Base-by-base conservation (phyloP, 2,797 vertebrate species). In the Periparus ater region DNA sequence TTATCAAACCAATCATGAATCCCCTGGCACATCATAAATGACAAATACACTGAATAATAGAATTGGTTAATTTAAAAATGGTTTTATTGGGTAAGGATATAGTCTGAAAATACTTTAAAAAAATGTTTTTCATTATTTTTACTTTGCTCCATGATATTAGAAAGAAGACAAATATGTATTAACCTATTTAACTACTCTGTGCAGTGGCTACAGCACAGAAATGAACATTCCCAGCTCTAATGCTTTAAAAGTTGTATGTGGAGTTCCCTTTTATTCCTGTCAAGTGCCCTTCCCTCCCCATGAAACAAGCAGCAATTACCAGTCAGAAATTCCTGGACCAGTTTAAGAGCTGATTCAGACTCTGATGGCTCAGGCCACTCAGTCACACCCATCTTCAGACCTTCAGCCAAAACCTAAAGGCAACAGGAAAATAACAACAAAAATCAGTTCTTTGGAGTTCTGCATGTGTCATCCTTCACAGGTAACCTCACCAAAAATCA, bases 321-420 rank as follows among this genome's bases (percentile, higher is more conserved):
- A 94, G 98, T 98, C 30, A 99, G 96, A 91, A 99, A 98, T 16
- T 98, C 98, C 94, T 98, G 98, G 61, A 98, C 98, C 91, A 99
- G 95, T 70, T 98, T 98, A 79, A 98, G 88, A 88, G 99, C 98
- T 51, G 99, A 97, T 17, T 97, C 98, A 61, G 95, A 96, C 93
- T 99, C 98, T 48, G 98, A 75, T 3, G 98, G 98, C 66, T 99
- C 99, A 45, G 98, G 97, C 99, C 99, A 99, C 81, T 99, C 98
- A 1, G 98, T 98, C 94, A 98, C 98, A 79, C 98, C 99, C 2
- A 96, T 99, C 97, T 98, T 98, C 97, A 99, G 97, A 84, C 98
- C 98, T 92, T 98, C 98, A 57, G 98, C 98, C 95, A 99, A 98
- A 96, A 97, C 98, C 99, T 99, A 91, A 78, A 25, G 93, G 92